phyloP scores from a whole-genome alignment of 2,888 invertebrate species.

The Myathropa florea region DNA sequence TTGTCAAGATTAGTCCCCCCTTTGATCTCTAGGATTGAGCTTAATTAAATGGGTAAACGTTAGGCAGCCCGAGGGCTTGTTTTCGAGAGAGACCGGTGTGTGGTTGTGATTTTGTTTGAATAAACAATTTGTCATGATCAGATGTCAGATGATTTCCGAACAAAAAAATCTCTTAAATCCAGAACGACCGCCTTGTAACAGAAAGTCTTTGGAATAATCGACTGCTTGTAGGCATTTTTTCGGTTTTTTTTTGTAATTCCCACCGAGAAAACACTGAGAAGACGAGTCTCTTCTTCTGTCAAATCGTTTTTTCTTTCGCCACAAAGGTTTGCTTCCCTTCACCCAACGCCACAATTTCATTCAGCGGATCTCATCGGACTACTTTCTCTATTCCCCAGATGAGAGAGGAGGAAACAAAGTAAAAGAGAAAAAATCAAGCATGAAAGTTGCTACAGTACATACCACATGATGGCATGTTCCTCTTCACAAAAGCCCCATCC shows the following conservation, averaged over 20 bases:
- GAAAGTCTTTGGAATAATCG: too few relatives aligned
- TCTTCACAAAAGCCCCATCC: slow-evolving; percentile 40
- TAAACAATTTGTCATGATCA: background rate
- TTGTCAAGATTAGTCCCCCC: too few relatives aligned
- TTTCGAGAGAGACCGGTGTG: background rate
- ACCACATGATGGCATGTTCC: slow-evolving; percentile 22
- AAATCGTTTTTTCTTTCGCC: background rate
- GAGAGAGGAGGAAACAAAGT: background rate
- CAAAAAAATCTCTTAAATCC: too few relatives aligned
- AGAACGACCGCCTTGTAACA: too few relatives aligned
- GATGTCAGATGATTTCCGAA: too few relatives aligned
- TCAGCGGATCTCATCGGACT: background rate
- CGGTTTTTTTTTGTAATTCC: too few relatives aligned
- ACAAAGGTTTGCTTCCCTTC: slow-evolving; percentile 12
- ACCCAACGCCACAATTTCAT: slow-evolving; percentile 18
- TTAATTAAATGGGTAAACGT: background rate
- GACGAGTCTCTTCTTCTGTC: background rate
- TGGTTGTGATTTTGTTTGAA: background rate
- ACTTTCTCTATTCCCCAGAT: slow-evolving; percentile 48
- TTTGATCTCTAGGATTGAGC: background rate
- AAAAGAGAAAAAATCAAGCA: slow-evolving; percentile 14
- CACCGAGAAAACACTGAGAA: too few relatives aligned
- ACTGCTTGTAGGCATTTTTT: too few relatives aligned
- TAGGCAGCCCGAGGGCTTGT: background rate
- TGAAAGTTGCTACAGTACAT: slow-evolving; percentile 1